phyloP scores from a whole-genome alignment of 2,888 invertebrate genomes.

The Pristionchus japonicus region DNA sequence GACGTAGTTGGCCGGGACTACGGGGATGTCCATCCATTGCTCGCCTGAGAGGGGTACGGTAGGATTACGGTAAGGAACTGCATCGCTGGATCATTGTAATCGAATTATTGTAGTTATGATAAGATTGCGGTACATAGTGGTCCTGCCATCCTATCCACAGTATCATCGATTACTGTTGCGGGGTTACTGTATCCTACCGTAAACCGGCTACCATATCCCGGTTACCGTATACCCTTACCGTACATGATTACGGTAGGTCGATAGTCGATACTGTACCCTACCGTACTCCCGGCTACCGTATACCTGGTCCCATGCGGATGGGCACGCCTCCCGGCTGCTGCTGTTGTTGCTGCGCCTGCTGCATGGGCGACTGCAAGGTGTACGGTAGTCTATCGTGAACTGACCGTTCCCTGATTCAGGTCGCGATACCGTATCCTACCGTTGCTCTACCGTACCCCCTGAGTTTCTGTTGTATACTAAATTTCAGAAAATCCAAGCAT shows the following conservation, averaged over 20 bases:
- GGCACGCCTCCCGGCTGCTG: background rate
- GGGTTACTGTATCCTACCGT: background rate
- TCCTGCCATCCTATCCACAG: too few species aligned
- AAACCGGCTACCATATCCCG: too few species aligned
- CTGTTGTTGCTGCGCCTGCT: too few species aligned
- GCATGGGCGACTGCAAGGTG: background rate
- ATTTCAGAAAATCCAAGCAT: background rate
- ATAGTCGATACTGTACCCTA: background rate
- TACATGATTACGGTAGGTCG: too few species aligned
- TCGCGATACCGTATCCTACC: background rate
- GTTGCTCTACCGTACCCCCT: background rate
- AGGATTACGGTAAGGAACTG: background rate
- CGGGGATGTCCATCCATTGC: background rate
- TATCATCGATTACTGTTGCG: background rate
- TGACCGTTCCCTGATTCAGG: background rate
- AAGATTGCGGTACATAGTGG: too few species aligned
- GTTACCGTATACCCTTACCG: too few species aligned
- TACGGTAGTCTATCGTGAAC: background rate
- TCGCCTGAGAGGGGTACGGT: slow-evolving; percentile 1
- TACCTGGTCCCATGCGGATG: background rate
- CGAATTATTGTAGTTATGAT: too few species aligned
- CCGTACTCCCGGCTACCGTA: too few species aligned
- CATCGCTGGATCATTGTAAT: too few species aligned
- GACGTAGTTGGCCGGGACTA: background rate
- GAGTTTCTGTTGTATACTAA: background rate